Evolutionary conservation across 2,888 invertebrate species (phyloP), one percentile per base, ranked within the genome.

Genomic region (Aphodius sticticus): DNA sequence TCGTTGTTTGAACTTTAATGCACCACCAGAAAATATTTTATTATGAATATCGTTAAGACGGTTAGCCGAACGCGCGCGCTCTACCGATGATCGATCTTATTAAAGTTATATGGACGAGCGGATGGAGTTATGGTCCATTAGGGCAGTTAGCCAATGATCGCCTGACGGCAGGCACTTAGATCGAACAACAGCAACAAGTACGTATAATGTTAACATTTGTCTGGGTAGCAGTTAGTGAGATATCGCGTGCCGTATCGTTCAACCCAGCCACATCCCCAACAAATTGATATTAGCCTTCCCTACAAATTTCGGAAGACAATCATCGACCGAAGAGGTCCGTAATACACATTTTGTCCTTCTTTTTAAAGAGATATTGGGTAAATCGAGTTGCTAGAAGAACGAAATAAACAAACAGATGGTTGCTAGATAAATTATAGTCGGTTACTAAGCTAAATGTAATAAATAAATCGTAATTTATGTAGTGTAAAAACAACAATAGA

Each of bases 141-240:
- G 78, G 79, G 78, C 77, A 78, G 77, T 78, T 80, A 80, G 78
- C 75, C 80, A 80, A 77, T 80, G 82, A 83, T 84, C 82, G 85
- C 85, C 84, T 86, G 85, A 84, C 84, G 84, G 80, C 37, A 79
- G 81, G 82, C 83, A 86, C 84, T 86, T 85, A 85, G 81, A 81
- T 83, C 85, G 80, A 85, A 84, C 82, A 84, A 82, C 84, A 85
- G 86, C 86, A 86, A 86, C 86, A 86, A 86, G 86, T 86, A 85
- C 74, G 74, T 81, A 82, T 84, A 84, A 84, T 84, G 84, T 81
- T 83, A 84, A 83, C 84, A 84, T 84, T 85, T 84, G 82, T 84
- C 82, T 82, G 82, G 84, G 84, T 84, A 81, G 75, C 81, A 82
- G 83, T 82, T 82, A 83, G 83, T 82, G 78, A 81, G 78, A 82